Conservation (phyloP, 2,888 invertebrate species). For the Lomographa bimaculata region DNA sequence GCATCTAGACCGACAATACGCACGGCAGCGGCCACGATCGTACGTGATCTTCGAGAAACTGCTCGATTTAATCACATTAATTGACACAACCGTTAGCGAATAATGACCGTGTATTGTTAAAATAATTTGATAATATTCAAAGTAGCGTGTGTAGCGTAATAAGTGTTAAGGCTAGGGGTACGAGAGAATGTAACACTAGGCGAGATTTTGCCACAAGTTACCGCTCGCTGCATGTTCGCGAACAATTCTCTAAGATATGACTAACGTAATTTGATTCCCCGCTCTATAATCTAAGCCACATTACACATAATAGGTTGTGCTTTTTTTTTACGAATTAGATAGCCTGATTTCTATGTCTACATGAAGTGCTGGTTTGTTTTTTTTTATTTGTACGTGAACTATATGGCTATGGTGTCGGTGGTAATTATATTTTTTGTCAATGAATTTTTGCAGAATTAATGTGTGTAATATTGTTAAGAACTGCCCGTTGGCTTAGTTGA, state of each 20-base stretch:
- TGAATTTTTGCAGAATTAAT: conserved; percentile 10
- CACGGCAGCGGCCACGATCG: conserved; percentile 40
- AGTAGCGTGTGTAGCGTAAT: conserved; percentile 58
- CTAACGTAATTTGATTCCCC: conserved; percentile 64
- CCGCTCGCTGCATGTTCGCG: conserved; percentile 47
- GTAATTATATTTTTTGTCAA: conserved; percentile 39
- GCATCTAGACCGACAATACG: conserved; percentile 50
- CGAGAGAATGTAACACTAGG: conserved; percentile 14
- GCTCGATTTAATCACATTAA: conserved; percentile 75
- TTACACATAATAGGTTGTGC: conserved; percentile 56
- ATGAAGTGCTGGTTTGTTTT: conserved; percentile 39
- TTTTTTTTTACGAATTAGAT: conserved; percentile 52
- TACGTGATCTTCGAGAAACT: conserved; percentile 72
- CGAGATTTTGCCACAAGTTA: conserved; percentile 14
- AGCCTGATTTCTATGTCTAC: conserved; percentile 48
- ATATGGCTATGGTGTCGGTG: conserved; percentile 36
- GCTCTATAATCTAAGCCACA: conserved; percentile 68
- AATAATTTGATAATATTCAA: conserved; percentile 76
- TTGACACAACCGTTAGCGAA: conserved; percentile 76
- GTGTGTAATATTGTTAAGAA: too few relatives aligned
- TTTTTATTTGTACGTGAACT: conserved; percentile 43
- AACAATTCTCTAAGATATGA: conserved; percentile 62
- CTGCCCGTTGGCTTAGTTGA: too few relatives aligned
- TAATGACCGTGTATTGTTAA: conserved; percentile 75
- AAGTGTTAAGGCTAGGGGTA: conserved; percentile 37